phyloP scores from a whole-genome alignment of 1,140 invertebrate species.

The Dryas iulia region DNA sequence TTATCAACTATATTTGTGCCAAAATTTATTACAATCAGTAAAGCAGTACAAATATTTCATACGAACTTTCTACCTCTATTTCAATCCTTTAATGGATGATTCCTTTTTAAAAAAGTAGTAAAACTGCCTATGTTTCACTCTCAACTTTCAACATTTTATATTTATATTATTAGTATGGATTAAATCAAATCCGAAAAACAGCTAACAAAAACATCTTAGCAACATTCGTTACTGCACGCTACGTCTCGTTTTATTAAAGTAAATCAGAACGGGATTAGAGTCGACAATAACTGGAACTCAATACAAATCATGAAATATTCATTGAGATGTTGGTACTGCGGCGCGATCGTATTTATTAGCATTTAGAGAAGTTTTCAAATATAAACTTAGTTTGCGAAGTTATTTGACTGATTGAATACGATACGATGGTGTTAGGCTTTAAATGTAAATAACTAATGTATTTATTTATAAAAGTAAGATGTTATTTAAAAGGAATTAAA shows the following conservation, averaged over 20 bases:
- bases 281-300: constrained; percentile 11
- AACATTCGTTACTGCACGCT: background rate
- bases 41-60: too few species aligned
- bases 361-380: constrained; percentile 22
- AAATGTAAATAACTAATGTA: background rate
- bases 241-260: background rate
- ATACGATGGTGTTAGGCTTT: background rate
- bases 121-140: too few species aligned
- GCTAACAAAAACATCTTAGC: too few species aligned
- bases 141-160: too few species aligned
- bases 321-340: constrained; percentile 1
- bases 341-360: constrained; percentile 15
- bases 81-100: too few species aligned
- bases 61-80: too few species aligned
- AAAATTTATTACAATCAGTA: too few species aligned
- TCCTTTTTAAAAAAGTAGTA: too few species aligned
- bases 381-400: constrained; percentile 13
- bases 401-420: constrained; percentile 15
- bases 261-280: background rate
- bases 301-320: constrained; percentile 24
- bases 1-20: too few species aligned
- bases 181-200: too few species aligned
- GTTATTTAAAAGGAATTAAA: background rate
- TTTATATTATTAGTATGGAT: too few species aligned
- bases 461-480: background rate